Conservation (phyloP, 2,113 vertebrate genomes). For the Camarhynchus parvulus region DNA sequence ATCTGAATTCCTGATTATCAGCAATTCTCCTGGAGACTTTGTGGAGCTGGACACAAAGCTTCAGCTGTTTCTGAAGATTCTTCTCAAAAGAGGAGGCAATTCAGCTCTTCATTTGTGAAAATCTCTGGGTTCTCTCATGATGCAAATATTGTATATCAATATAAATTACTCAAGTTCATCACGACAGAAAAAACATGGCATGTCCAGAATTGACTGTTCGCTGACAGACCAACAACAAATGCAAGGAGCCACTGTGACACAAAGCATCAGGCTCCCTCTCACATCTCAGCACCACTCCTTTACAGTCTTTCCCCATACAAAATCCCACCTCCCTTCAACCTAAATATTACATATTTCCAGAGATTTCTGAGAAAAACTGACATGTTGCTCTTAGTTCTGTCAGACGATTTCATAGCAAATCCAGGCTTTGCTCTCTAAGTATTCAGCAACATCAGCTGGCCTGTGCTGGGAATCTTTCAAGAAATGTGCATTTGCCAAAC, state of each 20-base stretch:
- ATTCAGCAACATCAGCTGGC: neutral
- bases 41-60: neutral
- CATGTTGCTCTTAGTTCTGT: neutral
- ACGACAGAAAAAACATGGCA: accelerated
- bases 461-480: accelerated
- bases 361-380: neutral
- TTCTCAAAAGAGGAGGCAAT: neutral
- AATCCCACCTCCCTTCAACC: neutral
- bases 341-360: neutral
- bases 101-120: neutral
- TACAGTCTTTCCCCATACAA: neutral
- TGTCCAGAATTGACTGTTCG: neutral
- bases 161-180: neutral
- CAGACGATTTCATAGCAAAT: neutral
- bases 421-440: neutral
- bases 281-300: neutral
- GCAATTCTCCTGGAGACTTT: neutral
- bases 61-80: neutral
- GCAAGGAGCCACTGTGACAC: neutral
- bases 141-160: neutral
- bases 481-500: neutral
- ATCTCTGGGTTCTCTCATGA: neutral
- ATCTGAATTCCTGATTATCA: neutral
- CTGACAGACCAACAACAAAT: neutral
- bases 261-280: neutral